Evolutionary conservation across 2,797 vertebrate species (phyloP), one percentile per base, ranked within the genome.

Genomic region (Lepilemur septentrionalis): DNA sequence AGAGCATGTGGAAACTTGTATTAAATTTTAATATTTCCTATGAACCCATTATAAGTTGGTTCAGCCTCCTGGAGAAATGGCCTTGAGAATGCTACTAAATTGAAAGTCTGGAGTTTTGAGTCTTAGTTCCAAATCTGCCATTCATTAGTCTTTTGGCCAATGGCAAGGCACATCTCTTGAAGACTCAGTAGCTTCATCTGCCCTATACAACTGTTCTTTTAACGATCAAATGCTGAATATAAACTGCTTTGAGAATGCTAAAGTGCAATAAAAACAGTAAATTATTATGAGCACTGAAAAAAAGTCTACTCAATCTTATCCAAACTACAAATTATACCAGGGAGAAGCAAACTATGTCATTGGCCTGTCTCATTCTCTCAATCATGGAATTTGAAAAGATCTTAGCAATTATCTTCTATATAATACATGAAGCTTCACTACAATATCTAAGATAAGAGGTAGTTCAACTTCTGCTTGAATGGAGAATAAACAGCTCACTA

Each of bases 341-440:
- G 52, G 32, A 93, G 57, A 94, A 55, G n/a, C 41, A 69, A 83
- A 84, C 41, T 12, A 59, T 43, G 28, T 22, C 41, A 76, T 4
- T 41, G 57, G 41, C 35, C 48, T 2, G 1, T 30, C 55, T 94
- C 46, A 61, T 79, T 84, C 70, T 84, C 59, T 92, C 57, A 83
- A 14, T 76, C 89, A 85, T 63, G 82, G 94, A 93, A 78, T 82
- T 30, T 72, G 55, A 92, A 73, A 93, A 94, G 46, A 80, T 70
- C 43, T 87, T 63, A 65, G 22, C 20, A 20, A 89, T 80, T 23
- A 82, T 65, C 48, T 80, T 96, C 78, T 52, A 32, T 57, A 30
- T 7, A 86, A n/a, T 55, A 41, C 32, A 55, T 12, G 43, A 79
- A n/a, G 28, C 25, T n/a, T 50, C 80, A 80, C 73, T 89, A 35